Percentiles rank a stretch among this genome's conserved stretches.
phyloP scores from a whole-genome alignment of 2,113 vertebrate genomes.

The Cryptomyrus ogoouensis region DNA sequence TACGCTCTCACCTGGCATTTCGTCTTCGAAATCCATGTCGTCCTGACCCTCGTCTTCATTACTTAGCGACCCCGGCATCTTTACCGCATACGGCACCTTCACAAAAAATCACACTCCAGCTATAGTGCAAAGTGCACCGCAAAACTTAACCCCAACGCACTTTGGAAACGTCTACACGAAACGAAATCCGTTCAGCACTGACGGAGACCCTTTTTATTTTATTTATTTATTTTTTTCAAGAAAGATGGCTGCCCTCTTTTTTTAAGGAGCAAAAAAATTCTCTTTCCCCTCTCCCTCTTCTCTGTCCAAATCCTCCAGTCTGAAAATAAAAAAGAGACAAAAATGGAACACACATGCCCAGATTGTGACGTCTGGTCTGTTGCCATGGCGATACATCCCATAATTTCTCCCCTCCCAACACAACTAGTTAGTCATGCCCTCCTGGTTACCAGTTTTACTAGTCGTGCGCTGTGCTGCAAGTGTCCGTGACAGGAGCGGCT shows the following conservation, averaged over 20 bases:
- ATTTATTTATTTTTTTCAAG: constrained; percentile 27
- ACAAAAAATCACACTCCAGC: constrained; percentile 51
- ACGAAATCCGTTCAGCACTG: constrained; percentile 32
- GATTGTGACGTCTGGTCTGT: constrained; percentile 96
- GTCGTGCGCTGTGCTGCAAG: constrained; percentile 36
- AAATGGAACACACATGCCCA: constrained; percentile 84
- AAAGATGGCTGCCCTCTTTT: constrained; percentile 41
- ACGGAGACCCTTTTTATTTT: constrained; percentile 20
- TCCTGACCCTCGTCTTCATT: constrained; percentile 74
- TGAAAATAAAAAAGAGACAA: constrained; percentile 65
- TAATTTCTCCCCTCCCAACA: constrained; percentile 61
- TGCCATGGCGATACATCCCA: constrained; percentile 93
- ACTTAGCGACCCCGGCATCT: constrained; percentile 75
- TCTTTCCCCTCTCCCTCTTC: constrained; percentile 50
- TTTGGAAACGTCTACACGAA: constrained; percentile 41
- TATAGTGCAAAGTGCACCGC: constrained; percentile 44
- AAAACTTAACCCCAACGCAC: constrained; percentile 66
- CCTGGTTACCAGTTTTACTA: constrained; percentile 60
- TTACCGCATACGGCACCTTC: constrained; percentile 55
- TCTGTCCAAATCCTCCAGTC: constrained; percentile 67
- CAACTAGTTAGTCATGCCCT: constrained; percentile 68
- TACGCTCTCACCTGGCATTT: constrained; percentile 69
- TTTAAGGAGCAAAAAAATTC: constrained; percentile 34
- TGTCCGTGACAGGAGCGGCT: constrained; percentile 25
- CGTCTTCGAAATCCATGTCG: constrained; percentile 77